Percentiles rank a stretch among this genome's conserved stretches.
Evolutionary conservation across 2,797 vertebrate species (phyloP).

Genomic region (Tamandua tetradactyla): DNA sequence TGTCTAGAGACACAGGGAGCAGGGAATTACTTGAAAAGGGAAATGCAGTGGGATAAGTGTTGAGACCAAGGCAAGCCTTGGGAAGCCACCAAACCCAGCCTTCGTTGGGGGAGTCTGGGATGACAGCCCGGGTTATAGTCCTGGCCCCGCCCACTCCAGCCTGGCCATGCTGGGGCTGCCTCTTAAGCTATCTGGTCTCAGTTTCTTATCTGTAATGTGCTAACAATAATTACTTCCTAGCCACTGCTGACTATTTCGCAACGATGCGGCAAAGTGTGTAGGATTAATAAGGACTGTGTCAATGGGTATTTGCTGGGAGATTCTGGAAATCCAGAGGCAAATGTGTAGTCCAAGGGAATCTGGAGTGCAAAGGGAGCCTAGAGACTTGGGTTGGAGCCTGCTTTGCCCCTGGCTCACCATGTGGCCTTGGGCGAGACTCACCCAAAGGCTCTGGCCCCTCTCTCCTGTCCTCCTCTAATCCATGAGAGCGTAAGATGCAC

Average conservation of each 20-base stretch:
- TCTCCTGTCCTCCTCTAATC: background rate
- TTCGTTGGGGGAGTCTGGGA: no score
- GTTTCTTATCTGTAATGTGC: background rate
- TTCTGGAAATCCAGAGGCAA: background rate
- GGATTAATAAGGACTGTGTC: background rate
- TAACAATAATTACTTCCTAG: background rate
- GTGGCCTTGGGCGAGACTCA: background rate
- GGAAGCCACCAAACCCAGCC: background rate
- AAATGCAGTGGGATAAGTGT: background rate
- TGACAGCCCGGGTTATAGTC: background rate
- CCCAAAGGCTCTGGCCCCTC: background rate
- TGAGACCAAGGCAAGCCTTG: background rate
- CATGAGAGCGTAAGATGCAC: background rate
- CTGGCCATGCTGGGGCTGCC: background rate
- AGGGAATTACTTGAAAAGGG: background rate
- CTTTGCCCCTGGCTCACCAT: background rate
- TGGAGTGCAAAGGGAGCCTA: background rate
- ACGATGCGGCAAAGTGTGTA: background rate
- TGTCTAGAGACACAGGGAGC: background rate
- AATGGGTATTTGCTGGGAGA: background rate
- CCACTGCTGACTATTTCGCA: background rate
- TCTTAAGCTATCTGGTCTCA: background rate
- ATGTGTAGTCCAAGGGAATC: no score
- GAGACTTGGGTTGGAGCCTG: background rate
- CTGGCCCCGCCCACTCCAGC: background rate